Percentiles rank a stretch among this genome's conserved stretches.
phyloP scores from a whole-genome alignment of 2,888 invertebrate genomes.

The Agelastica alni region DNA sequence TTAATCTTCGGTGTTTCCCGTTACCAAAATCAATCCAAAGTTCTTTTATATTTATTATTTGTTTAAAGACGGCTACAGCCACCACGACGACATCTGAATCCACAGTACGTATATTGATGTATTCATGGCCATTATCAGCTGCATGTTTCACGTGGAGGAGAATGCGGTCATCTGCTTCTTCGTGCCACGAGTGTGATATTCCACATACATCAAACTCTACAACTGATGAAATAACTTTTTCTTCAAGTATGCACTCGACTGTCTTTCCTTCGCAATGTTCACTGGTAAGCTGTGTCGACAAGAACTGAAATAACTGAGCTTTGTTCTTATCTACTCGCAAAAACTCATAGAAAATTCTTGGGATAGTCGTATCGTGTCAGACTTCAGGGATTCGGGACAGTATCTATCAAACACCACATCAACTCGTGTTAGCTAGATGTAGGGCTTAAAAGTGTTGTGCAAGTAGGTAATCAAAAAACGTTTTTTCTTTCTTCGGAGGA shows the following conservation, averaged over 20 bases:
- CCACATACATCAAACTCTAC: conserved; percentile 2
- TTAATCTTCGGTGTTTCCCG: not conserved
- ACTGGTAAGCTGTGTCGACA: conserved; percentile 3
- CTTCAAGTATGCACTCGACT: conserved; percentile 11
- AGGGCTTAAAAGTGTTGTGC: no score
- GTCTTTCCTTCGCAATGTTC: conserved; percentile 4
- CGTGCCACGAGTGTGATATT: conserved; percentile 12
- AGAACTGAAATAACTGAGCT: conserved; percentile 1
- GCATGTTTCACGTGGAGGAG: conserved; percentile 18
- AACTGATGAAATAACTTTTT: conserved; percentile 5
- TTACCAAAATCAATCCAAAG: not conserved
- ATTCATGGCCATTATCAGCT: conserved; percentile 17
- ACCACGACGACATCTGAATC: conserved; percentile 17
- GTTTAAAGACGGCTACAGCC: conserved; percentile 2
- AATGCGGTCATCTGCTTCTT: conserved; percentile 15
- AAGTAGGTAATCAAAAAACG: no score
- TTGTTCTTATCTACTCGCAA: conserved; percentile 4
- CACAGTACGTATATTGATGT: conserved; percentile 3
- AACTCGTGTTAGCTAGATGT: no score
- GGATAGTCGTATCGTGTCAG: conserved; percentile 12
- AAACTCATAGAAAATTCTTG: no score
- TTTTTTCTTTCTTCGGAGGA: no score
- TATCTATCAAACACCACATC: no score
- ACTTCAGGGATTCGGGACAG: not conserved
- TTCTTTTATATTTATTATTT: not conserved